These are phyloP conservation scores for Pangasius djambal DNA, from an alignment of 2,797 vertebrate species.

Conservation along the genomic window DNA sequence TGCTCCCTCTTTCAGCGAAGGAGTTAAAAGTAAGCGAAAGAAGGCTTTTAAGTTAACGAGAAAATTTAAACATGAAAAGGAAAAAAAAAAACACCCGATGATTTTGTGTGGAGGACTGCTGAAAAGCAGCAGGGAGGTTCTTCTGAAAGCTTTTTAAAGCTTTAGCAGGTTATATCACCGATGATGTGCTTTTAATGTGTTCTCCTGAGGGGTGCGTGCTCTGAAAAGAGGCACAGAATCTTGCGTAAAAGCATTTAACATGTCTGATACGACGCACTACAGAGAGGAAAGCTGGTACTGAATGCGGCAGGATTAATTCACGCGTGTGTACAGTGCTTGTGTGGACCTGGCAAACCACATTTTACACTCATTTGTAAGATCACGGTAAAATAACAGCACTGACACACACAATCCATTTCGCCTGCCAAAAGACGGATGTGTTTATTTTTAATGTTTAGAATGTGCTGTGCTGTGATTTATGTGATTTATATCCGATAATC, in stretches of 20 bases:
- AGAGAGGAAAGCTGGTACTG: not conserved
- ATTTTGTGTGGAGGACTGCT: not conserved
- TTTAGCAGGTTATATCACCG: slow-evolving; percentile 1
- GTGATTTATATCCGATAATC: slow-evolving; percentile 18
- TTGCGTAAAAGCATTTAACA: not conserved
- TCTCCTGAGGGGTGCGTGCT: not conserved
- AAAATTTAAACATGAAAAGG: not conserved
- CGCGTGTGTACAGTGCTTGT: not conserved
- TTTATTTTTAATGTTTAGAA: slow-evolving; percentile 9
- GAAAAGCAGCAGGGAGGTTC: not conserved
- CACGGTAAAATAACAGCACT: not conserved
- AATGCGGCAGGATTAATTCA: slow-evolving; percentile 6
- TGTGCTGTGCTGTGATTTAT: not conserved
- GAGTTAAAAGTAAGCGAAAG: not conserved
- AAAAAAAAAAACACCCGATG: not conserved
- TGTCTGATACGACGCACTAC: not conserved
- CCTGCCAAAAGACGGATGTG: slow-evolving; percentile 26
- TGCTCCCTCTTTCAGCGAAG: not conserved
- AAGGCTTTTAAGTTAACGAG: not conserved
- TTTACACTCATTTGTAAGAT: slow-evolving; percentile 12
- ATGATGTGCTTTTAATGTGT: slow-evolving; percentile 24
- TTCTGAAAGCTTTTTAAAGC: slow-evolving; percentile 7
- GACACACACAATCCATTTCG: slow-evolving; percentile 5
- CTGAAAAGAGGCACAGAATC: not conserved
- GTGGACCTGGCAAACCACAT: too few species aligned